phyloP scores from a whole-genome alignment of 2,888 invertebrate genomes.

The Agrenia bidenticulata region DNA sequence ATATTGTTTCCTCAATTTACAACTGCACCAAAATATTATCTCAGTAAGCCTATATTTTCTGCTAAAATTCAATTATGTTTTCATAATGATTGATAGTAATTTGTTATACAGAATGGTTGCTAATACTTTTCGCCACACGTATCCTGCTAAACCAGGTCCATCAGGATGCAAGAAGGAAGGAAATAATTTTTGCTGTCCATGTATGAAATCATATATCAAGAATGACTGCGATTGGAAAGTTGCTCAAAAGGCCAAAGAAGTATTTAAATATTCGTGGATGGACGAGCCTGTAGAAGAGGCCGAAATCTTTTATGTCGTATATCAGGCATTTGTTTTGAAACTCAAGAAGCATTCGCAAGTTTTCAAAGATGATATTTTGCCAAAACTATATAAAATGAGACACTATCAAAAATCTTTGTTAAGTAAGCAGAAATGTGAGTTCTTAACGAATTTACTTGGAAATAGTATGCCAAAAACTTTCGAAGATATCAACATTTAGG shows the following conservation, averaged over 20 bases:
- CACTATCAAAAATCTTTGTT: not conserved
- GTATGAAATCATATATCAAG: not conserved
- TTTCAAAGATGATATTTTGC: conserved; percentile 25
- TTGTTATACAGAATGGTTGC: not conserved
- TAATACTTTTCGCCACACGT: not conserved
- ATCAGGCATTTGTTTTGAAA: conserved; percentile 27
- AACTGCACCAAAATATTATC: not conserved
- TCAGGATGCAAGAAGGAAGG: not conserved
- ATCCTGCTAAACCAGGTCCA: not conserved
- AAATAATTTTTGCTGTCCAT: not conserved
- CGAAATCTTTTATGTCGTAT: conserved; percentile 25
- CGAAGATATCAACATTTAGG: not conserved
- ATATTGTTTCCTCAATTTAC: not conserved
- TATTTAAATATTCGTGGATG: too few species aligned
- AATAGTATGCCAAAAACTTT: not conserved
- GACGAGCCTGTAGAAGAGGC: not conserved
- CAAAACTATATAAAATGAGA: not conserved
- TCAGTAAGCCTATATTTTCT: too few species aligned
- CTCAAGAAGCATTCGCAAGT: conserved; percentile 19
- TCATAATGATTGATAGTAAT: not conserved
- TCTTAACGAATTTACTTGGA: not conserved
- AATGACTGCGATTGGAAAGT: too few species aligned
- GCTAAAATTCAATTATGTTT: not conserved
- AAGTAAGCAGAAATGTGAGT: not conserved
- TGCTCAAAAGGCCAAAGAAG: too few species aligned